Base-by-base conservation (phyloP, 92 coral and sea anemone species). In the Palythoa grandis region DNA sequence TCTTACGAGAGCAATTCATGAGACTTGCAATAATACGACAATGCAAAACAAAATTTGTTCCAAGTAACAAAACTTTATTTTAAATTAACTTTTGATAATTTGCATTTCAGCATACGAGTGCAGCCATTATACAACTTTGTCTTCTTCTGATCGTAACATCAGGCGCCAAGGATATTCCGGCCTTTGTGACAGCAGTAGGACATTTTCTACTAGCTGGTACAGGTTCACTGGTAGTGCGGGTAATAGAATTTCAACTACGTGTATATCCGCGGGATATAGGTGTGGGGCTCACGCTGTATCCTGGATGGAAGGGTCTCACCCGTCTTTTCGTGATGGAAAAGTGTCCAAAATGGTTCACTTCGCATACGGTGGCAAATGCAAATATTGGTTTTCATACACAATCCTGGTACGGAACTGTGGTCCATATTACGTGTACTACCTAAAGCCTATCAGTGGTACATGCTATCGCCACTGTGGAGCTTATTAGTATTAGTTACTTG, bases 391-490 rank as follows among this genome's bases (percentile, higher is more conserved):
- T 47, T 74, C 78, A 17, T 74, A 74, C 47, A 40, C 60, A 23
- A 48, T 43, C 25, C 56, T n/a, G 25, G 25, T 74, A 12, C 60
- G 61, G 56, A 74, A 74, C 25, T 74, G 78, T n/a, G 38, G 61
- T 7, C 35, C 78, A 29, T 74, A 39, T 48, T 74, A 48, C 61
- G 61, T 74, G 24, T 74, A 74, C 78, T 74, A 74, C 48, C 14
- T 74, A 9, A 43, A 74, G 14, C 77, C 78, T 8, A n/a, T 47
- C 12, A 0, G 13, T 43, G 9, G 14, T 19, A 47, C 17, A 4
- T 74, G 77, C 15, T 73, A 73, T 20, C 78, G 78, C 25, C 78
- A 74, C 37, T 74, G 78, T 20, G 78, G 78, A 20, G n/a, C 23
- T 40, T 19, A 43, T 9, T 74, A 74, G 35, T 29, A 29, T 29